Evolutionary conservation across 2,888 invertebrate genomes (phyloP).

Genomic region (Noctua janthe): DNA sequence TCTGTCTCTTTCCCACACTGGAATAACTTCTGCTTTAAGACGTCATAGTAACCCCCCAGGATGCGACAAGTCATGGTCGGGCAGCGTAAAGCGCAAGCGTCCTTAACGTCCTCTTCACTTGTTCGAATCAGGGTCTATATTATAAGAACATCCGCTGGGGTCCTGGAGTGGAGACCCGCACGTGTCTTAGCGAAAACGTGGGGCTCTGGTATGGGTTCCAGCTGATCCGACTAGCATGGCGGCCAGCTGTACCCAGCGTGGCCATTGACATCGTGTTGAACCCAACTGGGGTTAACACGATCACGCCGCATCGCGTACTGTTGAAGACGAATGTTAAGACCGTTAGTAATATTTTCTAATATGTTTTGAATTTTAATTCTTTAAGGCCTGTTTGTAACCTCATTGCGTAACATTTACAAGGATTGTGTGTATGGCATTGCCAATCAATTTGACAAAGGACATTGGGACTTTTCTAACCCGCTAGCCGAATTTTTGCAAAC

Average conservation of each 20-base stretch:
- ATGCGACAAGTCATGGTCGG: background rate
- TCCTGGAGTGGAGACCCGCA: conserved; percentile 88
- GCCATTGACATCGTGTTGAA: conserved; percentile 74
- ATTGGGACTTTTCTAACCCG: too few species aligned
- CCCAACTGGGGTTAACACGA: conserved; percentile 64
- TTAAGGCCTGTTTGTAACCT: background rate
- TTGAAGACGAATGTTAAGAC: conserved; percentile 63
- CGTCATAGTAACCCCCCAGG: background rate
- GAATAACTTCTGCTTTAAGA: too few species aligned
- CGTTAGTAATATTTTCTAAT: conserved; percentile 67
- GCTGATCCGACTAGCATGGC: conserved; percentile 86
- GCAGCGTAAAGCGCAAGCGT: background rate
- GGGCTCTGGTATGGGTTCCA: conserved; percentile 89
- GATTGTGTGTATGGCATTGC: background rate
- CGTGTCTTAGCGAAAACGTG: conserved; percentile 86
- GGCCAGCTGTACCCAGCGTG: conserved; percentile 73
- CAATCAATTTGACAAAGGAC: background rate
- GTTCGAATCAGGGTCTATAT: conserved; percentile 85
- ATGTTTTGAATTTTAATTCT: background rate
- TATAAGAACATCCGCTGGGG: conserved; percentile 89
- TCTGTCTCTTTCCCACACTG: too few species aligned
- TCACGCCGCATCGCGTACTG: conserved; percentile 73
- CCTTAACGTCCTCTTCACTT: background rate
- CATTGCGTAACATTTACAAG: background rate
- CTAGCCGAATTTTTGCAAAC: too few species aligned